phyloP scores from a whole-genome alignment of 2,888 invertebrate species.

The Chrysolina americana region DNA sequence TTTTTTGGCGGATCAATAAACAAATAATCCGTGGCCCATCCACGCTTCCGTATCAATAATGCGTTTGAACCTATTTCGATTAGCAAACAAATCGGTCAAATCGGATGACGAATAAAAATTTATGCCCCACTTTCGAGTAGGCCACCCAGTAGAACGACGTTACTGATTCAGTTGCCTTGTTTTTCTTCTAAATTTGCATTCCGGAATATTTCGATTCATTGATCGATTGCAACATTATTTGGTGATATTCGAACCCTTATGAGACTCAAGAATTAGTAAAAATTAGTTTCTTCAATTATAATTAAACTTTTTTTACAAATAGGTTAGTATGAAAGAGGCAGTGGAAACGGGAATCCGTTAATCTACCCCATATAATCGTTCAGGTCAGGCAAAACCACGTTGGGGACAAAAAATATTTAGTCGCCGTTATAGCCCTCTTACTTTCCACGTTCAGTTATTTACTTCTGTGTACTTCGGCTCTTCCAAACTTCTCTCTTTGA shows the following conservation, averaged over 20 bases:
- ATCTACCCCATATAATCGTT: background rate
- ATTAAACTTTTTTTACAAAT: background rate
- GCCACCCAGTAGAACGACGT: too few relatives aligned
- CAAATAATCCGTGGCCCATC: too few relatives aligned
- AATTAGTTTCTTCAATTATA: background rate
- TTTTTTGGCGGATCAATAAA: too few relatives aligned
- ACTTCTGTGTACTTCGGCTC: slow-evolving; percentile 2
- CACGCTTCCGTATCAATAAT: too few relatives aligned
- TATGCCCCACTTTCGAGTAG: too few relatives aligned
- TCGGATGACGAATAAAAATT: too few relatives aligned
- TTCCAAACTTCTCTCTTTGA: slow-evolving; percentile 13
- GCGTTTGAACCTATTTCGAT: too few relatives aligned
- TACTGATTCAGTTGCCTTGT: too few relatives aligned
- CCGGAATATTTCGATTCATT: too few relatives aligned
- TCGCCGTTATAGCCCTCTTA: background rate
- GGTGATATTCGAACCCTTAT: background rate
- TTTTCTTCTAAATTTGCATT: too few relatives aligned
- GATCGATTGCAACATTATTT: too few relatives aligned
- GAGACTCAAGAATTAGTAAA: background rate
- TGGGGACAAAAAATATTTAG: background rate
- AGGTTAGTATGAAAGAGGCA: background rate
- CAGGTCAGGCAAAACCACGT: background rate
- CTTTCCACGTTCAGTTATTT: slow-evolving; percentile 1
- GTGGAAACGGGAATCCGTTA: background rate
- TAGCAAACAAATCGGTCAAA: too few relatives aligned